Evolutionary conservation across 2,113 vertebrate species (phyloP).

Genomic region (Mus pahari): DNA sequence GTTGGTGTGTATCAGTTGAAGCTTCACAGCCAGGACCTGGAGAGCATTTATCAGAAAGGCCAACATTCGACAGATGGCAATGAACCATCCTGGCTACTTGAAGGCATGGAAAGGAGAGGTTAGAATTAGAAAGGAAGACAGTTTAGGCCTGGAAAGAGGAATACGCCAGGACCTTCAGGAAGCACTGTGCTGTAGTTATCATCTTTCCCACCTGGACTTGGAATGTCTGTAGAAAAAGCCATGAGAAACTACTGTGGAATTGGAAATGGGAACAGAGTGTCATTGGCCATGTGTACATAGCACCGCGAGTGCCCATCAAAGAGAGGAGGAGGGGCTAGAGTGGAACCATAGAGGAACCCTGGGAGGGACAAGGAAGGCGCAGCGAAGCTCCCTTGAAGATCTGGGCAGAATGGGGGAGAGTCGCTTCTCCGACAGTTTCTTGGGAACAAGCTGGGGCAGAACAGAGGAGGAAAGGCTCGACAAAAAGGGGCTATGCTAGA

Average conservation of each 20-base stretch:
- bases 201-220: conserved; percentile 20
- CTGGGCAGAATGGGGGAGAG: neutral
- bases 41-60: conserved; percentile 1
- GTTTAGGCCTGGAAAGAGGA: neutral
- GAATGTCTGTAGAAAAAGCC: neutral
- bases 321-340: neutral
- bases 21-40: neutral
- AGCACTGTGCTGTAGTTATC: neutral
- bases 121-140: neutral
- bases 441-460: conserved; percentile 6
- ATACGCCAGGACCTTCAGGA: neutral
- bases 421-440: conserved; percentile 21
- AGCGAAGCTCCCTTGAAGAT: neutral
- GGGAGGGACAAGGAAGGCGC: neutral
- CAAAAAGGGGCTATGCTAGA: neutral
- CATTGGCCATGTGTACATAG: neutral
- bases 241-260: neutral
- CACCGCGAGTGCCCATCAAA: neutral
- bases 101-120: conserved; percentile 1
- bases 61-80: neutral
- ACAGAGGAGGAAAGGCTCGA: neutral
- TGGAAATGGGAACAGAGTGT: neutral
- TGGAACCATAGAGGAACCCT: neutral
- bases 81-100: neutral
- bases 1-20: neutral